Evolutionary conservation across 2,888 invertebrate genomes (phyloP), one percentile per base, ranked within the genome.

Genomic region (Autographa gamma): DNA sequence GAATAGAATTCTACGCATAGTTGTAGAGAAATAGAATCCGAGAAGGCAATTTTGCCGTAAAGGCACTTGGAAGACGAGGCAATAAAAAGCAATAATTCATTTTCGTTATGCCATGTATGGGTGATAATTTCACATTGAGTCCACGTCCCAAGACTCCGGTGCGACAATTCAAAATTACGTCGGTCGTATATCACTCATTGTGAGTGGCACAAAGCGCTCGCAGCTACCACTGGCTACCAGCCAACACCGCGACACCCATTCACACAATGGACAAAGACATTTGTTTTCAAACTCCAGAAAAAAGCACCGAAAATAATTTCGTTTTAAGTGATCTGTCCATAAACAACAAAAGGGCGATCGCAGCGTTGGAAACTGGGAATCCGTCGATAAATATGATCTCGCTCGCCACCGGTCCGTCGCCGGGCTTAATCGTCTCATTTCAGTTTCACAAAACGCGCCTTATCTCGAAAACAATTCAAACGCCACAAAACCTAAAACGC

Each of bases 151-250:
- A 91, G 91, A 85, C 88, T 87, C 86, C 89, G 77, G 84, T 88
- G 91, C 92, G 94, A 94, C 95, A 94, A 94, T 95, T 95, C 91
- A 89, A 91, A 93, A 92, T 92, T 91, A 93, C 91, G 91, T 92
- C 93, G 92, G 90, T 93, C 94, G 93, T 95, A 95, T 95, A 95
- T 95, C 95, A 95, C 93, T 95, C 95, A 94, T 94, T 94, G 95
- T 95, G 94, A 92, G 91, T 88, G 92, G 89, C 92, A 95, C 94
- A 95, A 95, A 91, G 93, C 90, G 85, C 85, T 79, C 83, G 81
- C 86, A 86, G 93, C 94, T 93, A 92, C 93, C 91, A 91, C 85
- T 87, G 84, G 93, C 94, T 91, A 92, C 93, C 92, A 91, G 83
- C 91, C 89, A 88, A 86, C 87, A 87, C 87, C 87, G 82, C 87